A percentile compares a stretch with the other conserved stretches of the same genome.
phyloP scores from a whole-genome alignment of 2,797 vertebrate genomes.

The Malacoraja senta region DNA sequence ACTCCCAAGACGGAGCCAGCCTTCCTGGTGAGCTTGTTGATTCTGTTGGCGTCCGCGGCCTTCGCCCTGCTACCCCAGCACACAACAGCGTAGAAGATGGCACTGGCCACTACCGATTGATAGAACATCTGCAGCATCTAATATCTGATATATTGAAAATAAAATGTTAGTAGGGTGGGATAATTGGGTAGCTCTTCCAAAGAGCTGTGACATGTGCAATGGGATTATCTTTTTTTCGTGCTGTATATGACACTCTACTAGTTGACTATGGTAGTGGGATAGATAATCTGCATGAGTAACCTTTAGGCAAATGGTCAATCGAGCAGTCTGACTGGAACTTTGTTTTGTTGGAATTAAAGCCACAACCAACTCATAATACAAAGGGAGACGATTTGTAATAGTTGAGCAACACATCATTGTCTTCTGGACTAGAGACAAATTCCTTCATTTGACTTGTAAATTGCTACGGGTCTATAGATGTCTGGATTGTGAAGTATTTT shows the following conservation, averaged over 20 bases:
- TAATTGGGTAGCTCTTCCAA: neutral
- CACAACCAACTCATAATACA: neutral
- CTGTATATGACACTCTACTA: neutral
- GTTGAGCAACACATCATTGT: neutral
- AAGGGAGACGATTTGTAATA: neutral
- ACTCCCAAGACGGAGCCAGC: too few species aligned
- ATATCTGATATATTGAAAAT: too few species aligned
- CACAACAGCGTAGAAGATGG: too few species aligned
- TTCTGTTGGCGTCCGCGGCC: too few species aligned
- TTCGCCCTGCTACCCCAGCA: too few species aligned
- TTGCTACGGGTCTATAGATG: neutral
- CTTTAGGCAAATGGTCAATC: neutral
- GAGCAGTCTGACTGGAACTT: neutral
- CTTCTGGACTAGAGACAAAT: neutral
- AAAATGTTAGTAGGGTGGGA: too few species aligned
- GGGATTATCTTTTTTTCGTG: neutral
- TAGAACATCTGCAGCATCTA: too few species aligned
- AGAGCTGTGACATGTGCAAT: neutral
- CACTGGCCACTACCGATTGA: too few species aligned
- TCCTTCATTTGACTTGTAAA: neutral
- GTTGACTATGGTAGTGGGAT: neutral
- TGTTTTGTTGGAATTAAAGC: neutral
- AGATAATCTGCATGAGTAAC: neutral
- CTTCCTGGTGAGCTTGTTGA: too few species aligned
- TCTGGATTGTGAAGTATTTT: neutral